Base-by-base conservation (phyloP, 2,113 vertebrate genomes). In the Corythornis madagascariensis region DNA sequence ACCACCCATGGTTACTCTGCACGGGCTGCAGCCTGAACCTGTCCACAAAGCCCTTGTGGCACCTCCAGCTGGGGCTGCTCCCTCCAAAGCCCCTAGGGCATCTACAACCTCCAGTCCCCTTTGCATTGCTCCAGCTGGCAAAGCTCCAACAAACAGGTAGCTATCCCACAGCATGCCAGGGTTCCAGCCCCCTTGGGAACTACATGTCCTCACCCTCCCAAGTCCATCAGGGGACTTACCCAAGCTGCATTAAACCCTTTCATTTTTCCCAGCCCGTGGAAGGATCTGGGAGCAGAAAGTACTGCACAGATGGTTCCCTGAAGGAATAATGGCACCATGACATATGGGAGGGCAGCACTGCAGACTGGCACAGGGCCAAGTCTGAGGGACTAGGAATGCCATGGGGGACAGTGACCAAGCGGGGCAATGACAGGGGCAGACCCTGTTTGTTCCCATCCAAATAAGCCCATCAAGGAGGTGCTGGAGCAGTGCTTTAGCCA, bases 1-100 rank as follows among this genome's bases (percentile, higher is more conserved):
- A 85, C 56, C 0, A 0, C 48, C 20, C 0, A 1, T 0, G 2
- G 38, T 35, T 60, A 43, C 60, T 16, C 21, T 40, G 26, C 50
- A 3, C 0, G 1, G 25, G 16, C n/a, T 45, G 35, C 4, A 7
- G 16, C 59, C 42, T 0, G 0, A 64, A 22, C 24, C 66, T 40
- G 26, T 17, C 29, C 60, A 24, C 16, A 52, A 35, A 31, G 21
- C 5, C 13, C 3, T 4, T 4, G 19, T 8, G 13, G n/a, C 31
- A 38, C 8, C 33, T 57, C 63, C 43, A 24, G 38, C 43, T 5
- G 2, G 48, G 43, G 19, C 11, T 38, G 29, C 9, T 6, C 56
- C 29, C 20, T 11, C 29, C 18, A 25, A 47, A 67, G 45, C 59
- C 25, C 12, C 2, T 5, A 4, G 17, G 17, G 24, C 64, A 56